Evolutionary conservation across 2,797 vertebrate genomes (phyloP).

Genomic region (Anguilla anguilla): DNA sequence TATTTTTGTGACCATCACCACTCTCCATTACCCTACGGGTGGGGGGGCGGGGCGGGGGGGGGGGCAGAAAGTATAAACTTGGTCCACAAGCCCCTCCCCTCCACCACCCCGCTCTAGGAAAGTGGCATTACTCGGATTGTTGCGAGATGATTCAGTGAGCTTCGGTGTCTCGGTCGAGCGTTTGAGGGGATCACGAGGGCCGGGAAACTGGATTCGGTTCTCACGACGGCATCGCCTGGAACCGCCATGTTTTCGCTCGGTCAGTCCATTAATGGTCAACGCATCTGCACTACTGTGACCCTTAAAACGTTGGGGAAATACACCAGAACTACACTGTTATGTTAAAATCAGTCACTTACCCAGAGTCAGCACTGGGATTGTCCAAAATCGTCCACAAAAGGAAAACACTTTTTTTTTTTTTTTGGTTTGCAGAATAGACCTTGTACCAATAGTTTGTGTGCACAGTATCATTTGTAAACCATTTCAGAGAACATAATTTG

Average conservation of each 20-base stretch:
- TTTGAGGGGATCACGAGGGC: not conserved
- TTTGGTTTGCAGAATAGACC: not conserved
- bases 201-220: not conserved
- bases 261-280: not conserved
- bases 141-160: conserved; percentile 16
- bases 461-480: not conserved
- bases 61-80: conserved; percentile 18
- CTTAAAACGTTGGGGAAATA: not conserved
- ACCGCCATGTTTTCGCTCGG: not conserved
- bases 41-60: conserved; percentile 5
- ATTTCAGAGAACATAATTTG: not conserved
- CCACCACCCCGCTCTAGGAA: not conserved
- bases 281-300: not conserved
- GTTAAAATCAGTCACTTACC: not conserved
- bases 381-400: not conserved
- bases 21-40: conserved; percentile 21
- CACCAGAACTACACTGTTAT: not conserved
- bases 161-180: not conserved
- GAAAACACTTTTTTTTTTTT: not conserved
- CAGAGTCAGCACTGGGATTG: not conserved
- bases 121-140: conserved; percentile 23
- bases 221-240: not conserved
- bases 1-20: conserved; percentile 21
- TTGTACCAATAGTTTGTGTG: not conserved
- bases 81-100: not conserved